These are phyloP conservation scores for Agapornis canus DNA, from an alignment of 2,797 vertebrate genomes.

Conservation along the genomic window DNA sequence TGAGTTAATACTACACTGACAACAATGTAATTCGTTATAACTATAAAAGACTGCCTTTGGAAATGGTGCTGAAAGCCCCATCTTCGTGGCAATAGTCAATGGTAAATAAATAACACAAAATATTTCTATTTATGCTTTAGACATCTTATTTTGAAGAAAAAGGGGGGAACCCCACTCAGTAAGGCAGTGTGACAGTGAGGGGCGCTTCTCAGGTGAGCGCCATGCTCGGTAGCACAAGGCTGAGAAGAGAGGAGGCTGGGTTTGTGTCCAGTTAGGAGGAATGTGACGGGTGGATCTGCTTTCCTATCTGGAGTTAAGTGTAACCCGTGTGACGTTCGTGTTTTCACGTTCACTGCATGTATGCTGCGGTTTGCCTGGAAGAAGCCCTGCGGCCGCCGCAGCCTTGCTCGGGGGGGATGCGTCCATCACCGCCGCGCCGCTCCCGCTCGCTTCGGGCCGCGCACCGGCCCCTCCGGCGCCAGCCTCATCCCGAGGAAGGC, in stretches of 20 bases:
- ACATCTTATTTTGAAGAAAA: neutral
- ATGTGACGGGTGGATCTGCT: neutral
- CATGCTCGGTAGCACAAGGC: rapidly evolving
- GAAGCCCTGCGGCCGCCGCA: rapidly evolving
- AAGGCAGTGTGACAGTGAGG: neutral
- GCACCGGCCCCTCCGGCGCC: neutral
- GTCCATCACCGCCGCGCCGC: neutral
- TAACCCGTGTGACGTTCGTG: rapidly evolving
- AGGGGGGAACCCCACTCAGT: neutral
- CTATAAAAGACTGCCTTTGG: neutral
- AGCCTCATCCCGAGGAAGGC: neutral
- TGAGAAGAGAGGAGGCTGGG: neutral
- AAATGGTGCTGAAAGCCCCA: neutral
- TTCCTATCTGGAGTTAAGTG: neutral
- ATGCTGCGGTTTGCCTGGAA: neutral
- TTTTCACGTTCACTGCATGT: neutral
- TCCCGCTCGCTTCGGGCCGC: neutral
- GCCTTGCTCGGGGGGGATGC: rapidly evolving
- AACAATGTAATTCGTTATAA: neutral
- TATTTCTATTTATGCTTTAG: neutral
- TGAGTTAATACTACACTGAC: neutral
- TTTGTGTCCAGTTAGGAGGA: neutral
- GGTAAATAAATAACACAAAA: neutral
- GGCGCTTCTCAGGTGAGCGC: neutral
- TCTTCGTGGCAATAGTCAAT: neutral